Evolutionary conservation across 37 sponge, comb jelly and placozoan species (phyloP).

Genomic region (Chondrosia reniformis): DNA sequence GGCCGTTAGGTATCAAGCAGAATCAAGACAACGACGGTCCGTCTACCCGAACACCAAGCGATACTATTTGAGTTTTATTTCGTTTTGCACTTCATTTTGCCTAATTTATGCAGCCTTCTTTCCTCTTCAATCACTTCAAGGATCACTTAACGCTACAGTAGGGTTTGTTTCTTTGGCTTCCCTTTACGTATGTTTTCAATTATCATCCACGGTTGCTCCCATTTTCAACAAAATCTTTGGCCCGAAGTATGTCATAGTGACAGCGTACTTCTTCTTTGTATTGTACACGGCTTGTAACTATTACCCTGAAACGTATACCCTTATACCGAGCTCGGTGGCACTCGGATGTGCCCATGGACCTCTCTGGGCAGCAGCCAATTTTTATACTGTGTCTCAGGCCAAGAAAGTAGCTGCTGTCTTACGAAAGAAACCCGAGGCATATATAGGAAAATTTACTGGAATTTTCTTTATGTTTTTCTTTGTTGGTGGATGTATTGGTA

Average conservation of each 20-base stretch:
- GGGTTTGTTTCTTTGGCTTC: background rate
- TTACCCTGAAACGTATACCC: slow-evolving; percentile 63
- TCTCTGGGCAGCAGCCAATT: slow-evolving; percentile 36
- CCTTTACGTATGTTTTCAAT: background rate
- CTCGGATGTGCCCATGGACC: slow-evolving; percentile 50
- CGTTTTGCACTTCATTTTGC: background rate
- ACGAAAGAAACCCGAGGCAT: background rate
- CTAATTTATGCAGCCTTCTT: background rate
- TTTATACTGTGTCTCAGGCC: background rate
- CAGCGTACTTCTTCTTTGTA: background rate
- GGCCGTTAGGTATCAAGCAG: no score
- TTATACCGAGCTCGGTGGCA: slow-evolving; percentile 53
- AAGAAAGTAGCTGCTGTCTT: background rate
- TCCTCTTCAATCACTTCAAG: background rate
- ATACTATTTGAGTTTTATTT: background rate
- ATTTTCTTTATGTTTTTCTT: background rate
- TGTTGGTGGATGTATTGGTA: background rate
- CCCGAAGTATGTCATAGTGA: background rate
- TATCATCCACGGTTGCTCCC: background rate
- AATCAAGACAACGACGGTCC: no score
- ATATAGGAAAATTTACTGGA: background rate
- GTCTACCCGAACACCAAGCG: no score
- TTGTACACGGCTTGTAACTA: slow-evolving; percentile 50
- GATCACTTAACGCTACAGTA: background rate
- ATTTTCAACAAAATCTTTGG: background rate